Evolutionary conservation across 2,888 invertebrate species (phyloP), one percentile per base, ranked within the genome.

Genomic region (Heliconius ethilla): DNA sequence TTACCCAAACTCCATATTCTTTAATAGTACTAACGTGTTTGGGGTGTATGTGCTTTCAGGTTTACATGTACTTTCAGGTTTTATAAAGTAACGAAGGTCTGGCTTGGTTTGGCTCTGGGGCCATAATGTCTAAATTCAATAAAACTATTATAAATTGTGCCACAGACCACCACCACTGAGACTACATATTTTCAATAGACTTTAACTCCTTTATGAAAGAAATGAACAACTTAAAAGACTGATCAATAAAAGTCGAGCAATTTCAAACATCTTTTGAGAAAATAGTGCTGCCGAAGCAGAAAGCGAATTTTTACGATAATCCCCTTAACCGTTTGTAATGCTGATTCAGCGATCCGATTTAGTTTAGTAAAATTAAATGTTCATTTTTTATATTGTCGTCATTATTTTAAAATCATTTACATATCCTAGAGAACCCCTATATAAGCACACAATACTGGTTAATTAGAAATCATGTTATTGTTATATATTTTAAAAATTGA

Each of bases 121-220:
- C 51, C 18, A 86, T 91, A 88, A 91, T 92, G 92, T 87, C 86
- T 84, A 86, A 87, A 88, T 89, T 91, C 89, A 92, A 94, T 94
- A 94, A 93, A 91, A 91, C 92, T 94, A 93, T 94, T 93, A 93
- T 92, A 94, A 94, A 91, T 94, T 92, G 91, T 91, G 89, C 90
- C 89, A 85, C 87, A 89, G 89, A 89, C 88, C 87, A 87, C 86
- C 84, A 87, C n/a, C n/a, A 13, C 40, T n/a, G 87, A 90, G 88
- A 89, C 86, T 85, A 87, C 87, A 90, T 88, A 89, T 86, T 85
- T 86, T 86, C 85, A 85, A 87, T 87, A 84, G 86, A 90, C 88
- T 86, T 84, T 84, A 87, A 89, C 87, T 81, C 85, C 85, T 85
- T 74, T 73, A 79, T 70, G 65, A 73, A 63, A 70, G 78, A 85